Evolutionary conservation across 1,140 invertebrate genomes (phyloP).

Genomic region (Trypoxylus dichotomus): DNA sequence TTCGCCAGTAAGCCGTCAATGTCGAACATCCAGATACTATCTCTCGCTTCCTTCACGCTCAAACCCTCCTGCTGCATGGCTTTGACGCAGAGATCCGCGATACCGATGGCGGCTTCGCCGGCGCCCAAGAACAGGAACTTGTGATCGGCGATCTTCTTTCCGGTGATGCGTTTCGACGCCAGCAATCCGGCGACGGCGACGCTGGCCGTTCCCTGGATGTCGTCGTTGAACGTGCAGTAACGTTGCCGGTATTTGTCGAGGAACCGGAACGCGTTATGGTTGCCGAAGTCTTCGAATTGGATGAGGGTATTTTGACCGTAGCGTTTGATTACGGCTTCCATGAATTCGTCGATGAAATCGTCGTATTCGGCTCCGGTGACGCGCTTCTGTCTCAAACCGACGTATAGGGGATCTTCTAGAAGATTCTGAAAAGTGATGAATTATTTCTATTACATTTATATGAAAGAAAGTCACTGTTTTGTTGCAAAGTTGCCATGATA

Average conservation of each 20-base stretch:
- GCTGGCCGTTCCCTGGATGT: conserved; percentile 94
- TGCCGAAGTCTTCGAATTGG: conserved; percentile 97
- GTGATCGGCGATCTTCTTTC: conserved; percentile 77
- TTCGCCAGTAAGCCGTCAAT: conserved; percentile 80
- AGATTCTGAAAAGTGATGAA: conserved; percentile 64
- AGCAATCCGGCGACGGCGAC: conserved; percentile 87
- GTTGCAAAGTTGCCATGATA: no score
- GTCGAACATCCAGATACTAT: conserved; percentile 88
- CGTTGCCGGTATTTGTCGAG: conserved; percentile 82
- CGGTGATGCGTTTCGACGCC: conserved; percentile 79
- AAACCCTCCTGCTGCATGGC: conserved; percentile 85
- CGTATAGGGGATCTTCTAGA: conserved; percentile 92
- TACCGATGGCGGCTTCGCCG: conserved; percentile 85
- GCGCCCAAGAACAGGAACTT: conserved; percentile 90
- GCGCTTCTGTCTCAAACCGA: conserved; percentile 86
- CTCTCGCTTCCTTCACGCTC: conserved; percentile 71
- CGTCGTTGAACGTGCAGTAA: conserved; percentile 97
- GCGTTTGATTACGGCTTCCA: conserved; percentile 90
- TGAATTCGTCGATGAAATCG: conserved; percentile 96
- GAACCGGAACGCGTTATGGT: conserved; percentile 90
- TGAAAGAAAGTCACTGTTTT: no score
- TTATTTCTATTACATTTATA: no score
- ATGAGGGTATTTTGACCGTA: conserved; percentile 88
- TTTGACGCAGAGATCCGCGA: conserved; percentile 77
- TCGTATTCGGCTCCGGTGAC: conserved; percentile 89